Conservation (phyloP, 92 coral and sea anemone species). For the Zoanthus gigantus region DNA sequence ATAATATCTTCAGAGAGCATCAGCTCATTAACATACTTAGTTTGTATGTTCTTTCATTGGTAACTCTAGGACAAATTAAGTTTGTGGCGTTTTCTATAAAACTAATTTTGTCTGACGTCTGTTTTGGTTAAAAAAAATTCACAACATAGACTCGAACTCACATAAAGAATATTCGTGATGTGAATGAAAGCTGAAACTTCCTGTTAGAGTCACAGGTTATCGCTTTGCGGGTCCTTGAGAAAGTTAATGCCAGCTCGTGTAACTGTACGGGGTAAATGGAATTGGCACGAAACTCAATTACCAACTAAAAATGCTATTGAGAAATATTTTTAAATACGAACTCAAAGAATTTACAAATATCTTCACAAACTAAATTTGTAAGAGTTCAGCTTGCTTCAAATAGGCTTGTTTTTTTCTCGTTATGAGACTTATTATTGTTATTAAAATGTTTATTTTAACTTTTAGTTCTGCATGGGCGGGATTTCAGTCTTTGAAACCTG, state of each 20-base stretch:
- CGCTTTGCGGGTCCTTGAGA: neutral
- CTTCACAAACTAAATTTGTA: no score
- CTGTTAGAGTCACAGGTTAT: slow-evolving; percentile 2
- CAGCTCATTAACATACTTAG: neutral
- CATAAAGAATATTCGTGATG: slow-evolving; percentile 13
- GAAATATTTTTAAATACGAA: neutral
- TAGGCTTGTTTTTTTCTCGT: no score
- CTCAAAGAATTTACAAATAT: no score
- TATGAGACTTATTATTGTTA: no score
- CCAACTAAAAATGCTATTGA: neutral
- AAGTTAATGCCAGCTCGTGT: neutral
- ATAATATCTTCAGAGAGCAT: neutral
- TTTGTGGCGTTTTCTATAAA: neutral
- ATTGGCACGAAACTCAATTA: slow-evolving; percentile 4
- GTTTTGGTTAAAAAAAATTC: neutral
- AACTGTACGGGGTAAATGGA: slow-evolving; percentile 14
- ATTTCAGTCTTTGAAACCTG: no score
- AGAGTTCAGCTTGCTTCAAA: no score
- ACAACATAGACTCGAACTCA: neutral
- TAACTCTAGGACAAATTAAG: slow-evolving; percentile 28
- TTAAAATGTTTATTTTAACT: neutral
- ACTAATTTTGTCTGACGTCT: neutral
- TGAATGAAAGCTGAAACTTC: neutral
- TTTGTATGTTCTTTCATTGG: slow-evolving; percentile 18
- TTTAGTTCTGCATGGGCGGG: no score